phyloP scores from a whole-genome alignment of 2,888 invertebrate species.

The Sarcophaga variegata region DNA sequence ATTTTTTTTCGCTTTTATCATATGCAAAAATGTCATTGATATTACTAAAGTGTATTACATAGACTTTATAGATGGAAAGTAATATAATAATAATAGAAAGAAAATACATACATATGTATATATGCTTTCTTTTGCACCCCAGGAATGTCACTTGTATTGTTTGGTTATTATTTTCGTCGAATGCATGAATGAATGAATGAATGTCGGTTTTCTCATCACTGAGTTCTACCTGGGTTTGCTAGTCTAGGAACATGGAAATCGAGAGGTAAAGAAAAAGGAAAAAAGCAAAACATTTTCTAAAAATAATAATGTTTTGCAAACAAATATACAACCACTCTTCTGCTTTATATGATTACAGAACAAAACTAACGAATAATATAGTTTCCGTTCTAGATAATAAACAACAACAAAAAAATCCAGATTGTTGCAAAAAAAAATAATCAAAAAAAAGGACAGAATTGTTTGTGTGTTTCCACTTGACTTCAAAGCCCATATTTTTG shows the following conservation, averaged over 20 bases:
- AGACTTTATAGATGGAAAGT: background rate
- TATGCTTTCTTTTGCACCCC: background rate
- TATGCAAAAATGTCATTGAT: background rate
- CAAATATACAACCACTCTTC: background rate
- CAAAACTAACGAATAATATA: slow-evolving; percentile 48
- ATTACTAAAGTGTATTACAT: background rate
- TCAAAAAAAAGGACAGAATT: slow-evolving; percentile 1
- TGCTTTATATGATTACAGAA: background rate
- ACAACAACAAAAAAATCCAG: slow-evolving; percentile 15
- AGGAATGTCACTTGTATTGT: background rate
- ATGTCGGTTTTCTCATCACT: background rate
- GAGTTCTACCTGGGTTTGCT: background rate
- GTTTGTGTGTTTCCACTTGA: slow-evolving; percentile 58
- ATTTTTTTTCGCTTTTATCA: background rate
- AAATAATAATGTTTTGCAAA: slow-evolving; percentile 28
- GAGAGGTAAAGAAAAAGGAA: background rate
- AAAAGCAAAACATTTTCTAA: background rate
- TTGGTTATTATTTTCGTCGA: background rate
- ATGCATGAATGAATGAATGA: too few relatives aligned
- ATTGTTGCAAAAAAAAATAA: too few relatives aligned
- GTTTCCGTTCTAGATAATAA: slow-evolving; percentile 60
- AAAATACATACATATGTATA: too few relatives aligned
- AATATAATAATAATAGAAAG: too few relatives aligned
- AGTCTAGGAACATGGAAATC: background rate
- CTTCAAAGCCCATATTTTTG: slow-evolving; percentile 63